Evolutionary conservation across 2,888 invertebrate species (phyloP).

Genomic region (Cephalotes varians): DNA sequence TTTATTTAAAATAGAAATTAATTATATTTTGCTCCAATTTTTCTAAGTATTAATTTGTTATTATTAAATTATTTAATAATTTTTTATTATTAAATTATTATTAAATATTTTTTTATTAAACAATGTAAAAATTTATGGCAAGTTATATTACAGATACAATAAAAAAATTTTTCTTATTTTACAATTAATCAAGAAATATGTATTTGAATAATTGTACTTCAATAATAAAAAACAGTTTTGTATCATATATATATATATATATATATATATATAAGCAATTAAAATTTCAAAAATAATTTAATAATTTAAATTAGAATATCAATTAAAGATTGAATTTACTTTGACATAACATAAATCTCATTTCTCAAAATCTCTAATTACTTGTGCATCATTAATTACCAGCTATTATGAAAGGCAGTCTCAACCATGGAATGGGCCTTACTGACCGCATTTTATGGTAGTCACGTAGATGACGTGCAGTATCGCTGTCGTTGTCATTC

Average conservation of each 20-base stretch:
- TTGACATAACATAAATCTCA: not conserved
- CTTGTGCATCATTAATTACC: not conserved
- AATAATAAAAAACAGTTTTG: not conserved
- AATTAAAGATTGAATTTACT: not conserved
- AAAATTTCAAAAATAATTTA: not conserved
- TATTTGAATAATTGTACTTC: not conserved
- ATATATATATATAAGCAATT: not conserved
- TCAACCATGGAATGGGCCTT: not conserved
- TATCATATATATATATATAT: not conserved
- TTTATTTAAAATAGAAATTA: not conserved
- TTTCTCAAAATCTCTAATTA: not conserved
- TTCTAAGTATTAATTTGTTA: not conserved
- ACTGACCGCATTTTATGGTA: not conserved
- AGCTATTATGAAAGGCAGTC: not conserved
- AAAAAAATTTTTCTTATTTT: not conserved
- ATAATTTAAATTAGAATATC: not conserved
- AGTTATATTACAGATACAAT: not conserved
- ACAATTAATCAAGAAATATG: not conserved
- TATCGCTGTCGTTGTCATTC: conserved; percentile 27
- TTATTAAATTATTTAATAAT: not conserved
- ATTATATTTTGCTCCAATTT: not conserved
- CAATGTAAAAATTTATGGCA: not conserved
- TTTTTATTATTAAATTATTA: not conserved
- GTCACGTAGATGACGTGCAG: conserved; percentile 28
- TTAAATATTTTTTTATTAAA: not conserved